These are phyloP conservation scores for Andrena hattorfiana DNA, from an alignment of 2,888 invertebrate species.

Conservation along the genomic window DNA sequence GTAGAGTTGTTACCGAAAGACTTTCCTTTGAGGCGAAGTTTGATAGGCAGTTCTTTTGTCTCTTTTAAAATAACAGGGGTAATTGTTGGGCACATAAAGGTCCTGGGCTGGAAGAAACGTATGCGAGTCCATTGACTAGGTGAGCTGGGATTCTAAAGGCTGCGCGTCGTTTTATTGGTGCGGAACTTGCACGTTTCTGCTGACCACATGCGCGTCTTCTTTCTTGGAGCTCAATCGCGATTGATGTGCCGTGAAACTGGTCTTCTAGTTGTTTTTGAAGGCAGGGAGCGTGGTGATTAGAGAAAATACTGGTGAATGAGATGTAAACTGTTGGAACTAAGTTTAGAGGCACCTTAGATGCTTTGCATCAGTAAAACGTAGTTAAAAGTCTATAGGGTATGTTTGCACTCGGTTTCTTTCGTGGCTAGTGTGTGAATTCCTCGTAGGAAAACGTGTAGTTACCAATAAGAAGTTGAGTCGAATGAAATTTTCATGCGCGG, in stretches of 20 bases:
- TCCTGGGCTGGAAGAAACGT: not conserved
- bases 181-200: not conserved
- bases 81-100: not conserved
- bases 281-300: too few relatives aligned
- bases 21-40: not conserved
- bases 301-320: too few relatives aligned
- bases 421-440: too few relatives aligned
- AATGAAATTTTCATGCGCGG: too few relatives aligned
- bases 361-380: too few relatives aligned
- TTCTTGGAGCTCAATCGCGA: not conserved
- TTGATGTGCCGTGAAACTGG: not conserved
- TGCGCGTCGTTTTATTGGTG: not conserved
- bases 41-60: not conserved
- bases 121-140: not conserved
- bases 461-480: too few relatives aligned
- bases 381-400: too few relatives aligned
- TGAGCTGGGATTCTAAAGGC: conserved; percentile 1
- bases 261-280: too few relatives aligned
- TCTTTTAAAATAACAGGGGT: not conserved
- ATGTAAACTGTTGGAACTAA: too few relatives aligned
- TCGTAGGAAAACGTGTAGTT: too few relatives aligned
- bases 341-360: too few relatives aligned
- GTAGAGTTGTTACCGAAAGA: not conserved
- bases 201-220: not conserved
- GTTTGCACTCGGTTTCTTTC: too few relatives aligned